Percentiles rank a stretch among this genome's conserved stretches.
Conservation (phyloP, 2,888 invertebrate species). For the Lepidonotus clava region DNA sequence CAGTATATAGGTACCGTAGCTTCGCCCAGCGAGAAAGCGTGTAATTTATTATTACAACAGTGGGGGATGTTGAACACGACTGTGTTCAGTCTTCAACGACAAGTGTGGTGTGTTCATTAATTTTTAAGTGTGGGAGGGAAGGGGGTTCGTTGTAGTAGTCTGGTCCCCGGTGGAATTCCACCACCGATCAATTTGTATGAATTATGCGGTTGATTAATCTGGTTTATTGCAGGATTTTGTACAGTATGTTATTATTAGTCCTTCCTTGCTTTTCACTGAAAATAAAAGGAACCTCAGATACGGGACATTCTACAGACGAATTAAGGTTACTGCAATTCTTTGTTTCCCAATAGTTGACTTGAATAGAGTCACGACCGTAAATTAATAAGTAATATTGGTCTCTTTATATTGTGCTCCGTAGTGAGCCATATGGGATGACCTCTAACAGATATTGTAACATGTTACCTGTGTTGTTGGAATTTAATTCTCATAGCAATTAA, state of each 20-base stretch:
- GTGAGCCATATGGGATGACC: neutral
- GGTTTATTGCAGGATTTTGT: neutral
- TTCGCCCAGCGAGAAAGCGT: neutral
- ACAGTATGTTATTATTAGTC: neutral
- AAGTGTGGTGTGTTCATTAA: conserved; percentile 15
- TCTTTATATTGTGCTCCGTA: neutral
- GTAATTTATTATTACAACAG: neutral
- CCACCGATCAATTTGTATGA: neutral
- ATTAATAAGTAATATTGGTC: too few relatives aligned
- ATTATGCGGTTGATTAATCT: neutral
- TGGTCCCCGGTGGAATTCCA: neutral
- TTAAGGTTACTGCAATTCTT: too few relatives aligned
- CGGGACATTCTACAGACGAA: too few relatives aligned
- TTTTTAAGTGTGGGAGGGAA: neutral
- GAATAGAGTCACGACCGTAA: too few relatives aligned
- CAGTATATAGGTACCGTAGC: neutral
- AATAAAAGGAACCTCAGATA: neutral
- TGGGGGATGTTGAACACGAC: neutral
- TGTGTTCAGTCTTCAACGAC: neutral
- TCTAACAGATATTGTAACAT: neutral
- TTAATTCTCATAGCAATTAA: too few relatives aligned
- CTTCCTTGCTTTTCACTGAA: neutral
- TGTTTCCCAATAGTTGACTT: too few relatives aligned
- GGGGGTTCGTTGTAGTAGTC: neutral
- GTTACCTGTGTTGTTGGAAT: conserved; percentile 13